Evolutionary conservation across 2,113 vertebrate species (phyloP), one percentile per base, ranked within the genome.

Genomic region (Columbina picui): DNA sequence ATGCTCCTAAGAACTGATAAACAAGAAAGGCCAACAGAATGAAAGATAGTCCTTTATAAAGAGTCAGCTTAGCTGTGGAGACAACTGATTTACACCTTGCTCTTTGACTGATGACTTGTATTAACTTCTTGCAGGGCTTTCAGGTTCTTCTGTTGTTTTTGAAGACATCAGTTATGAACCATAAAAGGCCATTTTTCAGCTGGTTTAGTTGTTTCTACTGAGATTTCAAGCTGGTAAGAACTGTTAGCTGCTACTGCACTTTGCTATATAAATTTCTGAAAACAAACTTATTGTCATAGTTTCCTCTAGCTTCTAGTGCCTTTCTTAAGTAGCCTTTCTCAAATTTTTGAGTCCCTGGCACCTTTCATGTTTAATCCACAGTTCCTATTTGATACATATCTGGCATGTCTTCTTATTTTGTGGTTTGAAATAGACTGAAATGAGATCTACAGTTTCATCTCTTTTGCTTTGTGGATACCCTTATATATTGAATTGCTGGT

Each of bases 1-100:
- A 25, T 34, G 2, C 55, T 12, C 25, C 20, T 8, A 18, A 59
- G 5, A 17, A 25, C 22, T 30, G 13, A 23, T 45, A 32, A 26
- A 26, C 34, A 61, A 57, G 75, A 53, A 82, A 70, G 16, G 16
- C 8, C 27, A 38, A 9, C 0, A 1, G 20, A 68, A 4, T 4
- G 52, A 19, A 67, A 80, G 14, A 74, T 4, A 15, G 20, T 26
- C 29, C 8, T 30, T 47, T 20, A 17, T 29, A 50, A n/a, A 75
- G 8, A 27, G 22, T 15, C 2, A 1, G 4, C 6, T 74, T 53
- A 30, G 3, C 7, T 30, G 4, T 50, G 8, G 7, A 6, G 10
- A 17, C 74, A 87, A 57, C 7, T 34, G 5, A 0, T 61, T 82
- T 73, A 16, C 5, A 69, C 8, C 8, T 53, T 67, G 8, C 22